phyloP scores from a whole-genome alignment of 2,113 vertebrate species.

The Triplophysa dalaica region DNA sequence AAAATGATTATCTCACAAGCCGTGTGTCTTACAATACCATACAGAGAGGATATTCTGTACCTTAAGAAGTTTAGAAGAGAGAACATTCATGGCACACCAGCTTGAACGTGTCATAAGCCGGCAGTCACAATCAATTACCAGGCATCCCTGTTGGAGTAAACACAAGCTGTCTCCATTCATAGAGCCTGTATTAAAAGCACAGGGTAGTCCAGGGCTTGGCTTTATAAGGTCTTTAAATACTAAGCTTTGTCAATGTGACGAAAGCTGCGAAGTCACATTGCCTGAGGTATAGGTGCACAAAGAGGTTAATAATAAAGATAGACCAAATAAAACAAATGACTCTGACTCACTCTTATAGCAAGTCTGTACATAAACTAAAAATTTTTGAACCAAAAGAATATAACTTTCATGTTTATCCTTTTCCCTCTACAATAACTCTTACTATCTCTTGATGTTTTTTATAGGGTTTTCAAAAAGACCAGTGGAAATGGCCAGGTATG shows the following conservation, averaged over 20 bases:
- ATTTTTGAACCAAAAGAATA: background rate
- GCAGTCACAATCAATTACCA: constrained; percentile 40
- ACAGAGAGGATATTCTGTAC: background rate
- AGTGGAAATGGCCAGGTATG: constrained; percentile 68
- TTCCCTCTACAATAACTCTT: background rate
- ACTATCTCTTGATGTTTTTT: constrained; percentile 4
- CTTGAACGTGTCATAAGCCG: constrained; percentile 25
- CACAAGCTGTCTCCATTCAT: constrained; percentile 23
- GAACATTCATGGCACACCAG: background rate
- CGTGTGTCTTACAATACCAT: too few species aligned
- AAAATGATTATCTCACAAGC: too few species aligned
- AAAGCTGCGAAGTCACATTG: background rate
- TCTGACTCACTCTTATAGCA: background rate
- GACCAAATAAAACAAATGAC: constrained; percentile 22
- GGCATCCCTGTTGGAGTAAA: constrained; percentile 20
- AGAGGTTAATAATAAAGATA: constrained; percentile 36
- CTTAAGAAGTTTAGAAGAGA: background rate
- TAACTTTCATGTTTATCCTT: background rate
- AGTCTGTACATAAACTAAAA: background rate
- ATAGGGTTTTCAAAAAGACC: constrained; percentile 76
- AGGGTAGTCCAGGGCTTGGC: constrained; percentile 15
- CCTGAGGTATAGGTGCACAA: background rate
- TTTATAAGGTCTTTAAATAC: constrained; percentile 25
- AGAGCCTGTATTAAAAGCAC: constrained; percentile 19
- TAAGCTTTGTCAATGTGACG: constrained; percentile 10